Percentiles rank a stretch among this genome's conserved stretches.
Conservation (phyloP, 1,140 invertebrate genomes). For the Pectinophora gossypiella region DNA sequence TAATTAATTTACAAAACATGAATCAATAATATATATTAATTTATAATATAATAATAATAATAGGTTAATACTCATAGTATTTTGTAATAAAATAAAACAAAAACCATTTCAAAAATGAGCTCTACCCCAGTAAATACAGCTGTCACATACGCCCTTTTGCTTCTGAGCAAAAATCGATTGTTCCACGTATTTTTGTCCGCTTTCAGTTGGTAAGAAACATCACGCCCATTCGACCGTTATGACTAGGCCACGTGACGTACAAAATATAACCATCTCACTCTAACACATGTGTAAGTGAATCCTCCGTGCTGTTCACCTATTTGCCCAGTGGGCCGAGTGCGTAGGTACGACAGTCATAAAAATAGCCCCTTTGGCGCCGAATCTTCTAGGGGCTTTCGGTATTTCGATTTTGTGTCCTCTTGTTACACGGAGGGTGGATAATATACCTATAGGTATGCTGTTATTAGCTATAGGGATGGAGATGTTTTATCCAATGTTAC, state of each 20-base stretch:
- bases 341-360: slow-evolving; percentile 69
- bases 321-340: slow-evolving; percentile 65
- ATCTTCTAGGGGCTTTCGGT: slow-evolving; percentile 61
- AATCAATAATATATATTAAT: no score
- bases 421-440: slow-evolving; percentile 39
- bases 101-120: no score
- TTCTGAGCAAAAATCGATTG: slow-evolving; percentile 53
- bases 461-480: slow-evolving; percentile 36
- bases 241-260: slow-evolving; percentile 62
- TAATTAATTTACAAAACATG: no score
- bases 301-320: slow-evolving; percentile 45
- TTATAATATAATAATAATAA: no score
- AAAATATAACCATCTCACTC: slow-evolving; percentile 56
- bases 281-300: slow-evolving; percentile 54
- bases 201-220: slow-evolving; percentile 71
- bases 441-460: slow-evolving; percentile 24
- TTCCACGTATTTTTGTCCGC: slow-evolving; percentile 72
- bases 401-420: slow-evolving; percentile 61
- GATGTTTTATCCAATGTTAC: neutral
- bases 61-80: no score
- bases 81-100: no score
- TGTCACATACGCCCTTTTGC: slow-evolving; percentile 52
- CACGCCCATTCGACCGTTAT: slow-evolving; percentile 75
- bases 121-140: no score
- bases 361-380: slow-evolving; percentile 71